Percentiles rank a stretch among this genome's conserved stretches.
Conservation (phyloP, 2,113 vertebrate species). For the Theristicus caerulescens region DNA sequence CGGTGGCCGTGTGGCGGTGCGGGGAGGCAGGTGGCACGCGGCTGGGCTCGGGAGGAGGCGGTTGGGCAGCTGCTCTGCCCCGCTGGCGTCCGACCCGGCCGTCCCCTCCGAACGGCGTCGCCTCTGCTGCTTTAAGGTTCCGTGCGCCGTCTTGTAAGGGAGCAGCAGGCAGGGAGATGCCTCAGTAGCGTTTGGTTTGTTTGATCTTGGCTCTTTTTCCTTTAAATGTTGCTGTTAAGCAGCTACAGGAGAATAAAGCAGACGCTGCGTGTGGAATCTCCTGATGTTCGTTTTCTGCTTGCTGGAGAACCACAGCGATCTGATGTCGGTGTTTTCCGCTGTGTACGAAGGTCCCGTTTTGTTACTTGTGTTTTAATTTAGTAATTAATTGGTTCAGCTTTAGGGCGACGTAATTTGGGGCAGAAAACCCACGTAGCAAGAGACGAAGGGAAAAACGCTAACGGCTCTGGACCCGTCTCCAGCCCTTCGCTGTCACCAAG, state of each 20-base stretch:
- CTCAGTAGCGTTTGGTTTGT: fast-evolving
- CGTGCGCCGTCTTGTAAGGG: fast-evolving
- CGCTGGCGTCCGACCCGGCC: too few relatives aligned
- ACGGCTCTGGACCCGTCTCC: too few relatives aligned
- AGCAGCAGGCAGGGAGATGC: not conserved
- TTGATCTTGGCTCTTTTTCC: not conserved
- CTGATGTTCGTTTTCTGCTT: not conserved
- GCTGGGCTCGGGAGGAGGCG: too few relatives aligned
- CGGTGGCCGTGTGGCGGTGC: too few relatives aligned
- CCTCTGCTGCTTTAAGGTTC: not conserved
- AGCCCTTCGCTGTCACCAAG: fast-evolving
- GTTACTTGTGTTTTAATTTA: not conserved
- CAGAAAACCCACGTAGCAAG: not conserved
- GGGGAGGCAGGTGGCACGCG: too few relatives aligned
- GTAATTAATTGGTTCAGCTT: not conserved
- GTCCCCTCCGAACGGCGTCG: too few relatives aligned
- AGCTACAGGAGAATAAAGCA: not conserved
- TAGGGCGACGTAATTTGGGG: not conserved
- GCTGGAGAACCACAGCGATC: not conserved
- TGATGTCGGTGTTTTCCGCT: not conserved
- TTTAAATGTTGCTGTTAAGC: not conserved
- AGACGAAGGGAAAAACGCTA: not conserved
- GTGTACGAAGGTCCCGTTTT: not conserved
- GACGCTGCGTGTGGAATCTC: not conserved
- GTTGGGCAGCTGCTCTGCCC: not conserved